Evolutionary conservation across 1,140 invertebrate genomes (phyloP).

Genomic region (Araneus ventricosus): DNA sequence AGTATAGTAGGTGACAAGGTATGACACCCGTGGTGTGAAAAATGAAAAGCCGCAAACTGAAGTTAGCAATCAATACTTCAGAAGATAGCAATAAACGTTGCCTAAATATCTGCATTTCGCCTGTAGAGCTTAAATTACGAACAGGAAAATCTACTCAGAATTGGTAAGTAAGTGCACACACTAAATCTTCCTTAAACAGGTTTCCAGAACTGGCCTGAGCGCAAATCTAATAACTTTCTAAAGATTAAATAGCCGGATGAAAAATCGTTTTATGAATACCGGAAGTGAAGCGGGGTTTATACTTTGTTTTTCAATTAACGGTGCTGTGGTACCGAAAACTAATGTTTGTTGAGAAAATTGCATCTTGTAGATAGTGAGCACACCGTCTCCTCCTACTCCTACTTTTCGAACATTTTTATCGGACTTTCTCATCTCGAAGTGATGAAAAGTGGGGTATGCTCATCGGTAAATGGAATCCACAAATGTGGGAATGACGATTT

Average conservation of each 20-base stretch:
- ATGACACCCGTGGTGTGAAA: neutral
- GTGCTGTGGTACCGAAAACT: neutral
- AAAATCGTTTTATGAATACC: constrained; percentile 36
- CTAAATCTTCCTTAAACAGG: constrained; percentile 12
- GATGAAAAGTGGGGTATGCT: constrained; percentile 5
- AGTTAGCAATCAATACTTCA: neutral
- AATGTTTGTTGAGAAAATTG: constrained; percentile 34
- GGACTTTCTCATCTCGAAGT: neutral
- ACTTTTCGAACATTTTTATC: neutral
- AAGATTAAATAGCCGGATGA: constrained; percentile 12
- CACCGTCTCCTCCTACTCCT: neutral
- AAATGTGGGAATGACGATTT: neutral
- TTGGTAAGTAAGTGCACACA: neutral
- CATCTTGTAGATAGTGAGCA: neutral
- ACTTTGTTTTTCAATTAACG: constrained; percentile 35
- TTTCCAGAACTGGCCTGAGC: neutral
- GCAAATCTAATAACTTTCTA: neutral
- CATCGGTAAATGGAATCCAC: neutral
- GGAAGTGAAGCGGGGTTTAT: neutral
- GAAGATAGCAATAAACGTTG: neutral
- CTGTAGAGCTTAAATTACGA: neutral
- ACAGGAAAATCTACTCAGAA: neutral
- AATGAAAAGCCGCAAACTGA: neutral
- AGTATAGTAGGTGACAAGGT: neutral
- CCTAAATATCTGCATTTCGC: neutral